Percentiles rank a stretch among this genome's conserved stretches.
These are phyloP conservation scores for Tethea ocularis DNA, from an alignment of 2,888 invertebrate species.

Conservation along the genomic window DNA sequence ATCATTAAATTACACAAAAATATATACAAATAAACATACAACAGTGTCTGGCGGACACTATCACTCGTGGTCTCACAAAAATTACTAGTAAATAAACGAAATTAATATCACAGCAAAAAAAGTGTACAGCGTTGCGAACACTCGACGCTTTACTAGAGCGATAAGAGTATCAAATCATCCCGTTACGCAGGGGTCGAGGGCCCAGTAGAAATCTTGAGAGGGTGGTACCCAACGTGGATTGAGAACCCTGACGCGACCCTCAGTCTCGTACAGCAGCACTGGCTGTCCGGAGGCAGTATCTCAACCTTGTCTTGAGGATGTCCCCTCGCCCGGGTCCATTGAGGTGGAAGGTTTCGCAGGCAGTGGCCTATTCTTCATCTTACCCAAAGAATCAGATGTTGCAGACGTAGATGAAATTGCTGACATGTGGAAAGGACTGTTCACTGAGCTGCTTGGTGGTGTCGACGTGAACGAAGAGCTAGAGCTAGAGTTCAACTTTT, in stretches of 20 bases:
- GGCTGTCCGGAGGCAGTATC: conserved; percentile 22
- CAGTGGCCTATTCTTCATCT: conserved; percentile 87
- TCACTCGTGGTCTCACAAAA: conserved; percentile 47
- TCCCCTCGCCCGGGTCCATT: conserved; percentile 67
- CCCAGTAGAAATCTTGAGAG: conserved; percentile 34
- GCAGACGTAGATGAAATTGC: conserved; percentile 58
- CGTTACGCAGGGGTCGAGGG: conserved; percentile 41
- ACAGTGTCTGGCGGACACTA: conserved; percentile 57
- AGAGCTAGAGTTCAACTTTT: conserved; percentile 69
- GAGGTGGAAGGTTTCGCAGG: conserved; percentile 84
- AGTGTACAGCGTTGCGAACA: conserved; percentile 45
- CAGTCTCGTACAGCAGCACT: conserved; percentile 15
- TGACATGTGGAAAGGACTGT: conserved; percentile 47
- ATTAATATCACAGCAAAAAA: conserved; percentile 80
- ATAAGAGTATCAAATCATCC: conserved; percentile 24
- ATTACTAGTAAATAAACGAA: conserved; percentile 63
- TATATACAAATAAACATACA: conserved; percentile 65
- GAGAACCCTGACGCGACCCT: conserved; percentile 13
- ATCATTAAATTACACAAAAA: conserved; percentile 47
- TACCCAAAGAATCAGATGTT: conserved; percentile 72
- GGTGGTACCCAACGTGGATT: conserved; percentile 18
- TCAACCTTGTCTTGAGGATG: conserved; percentile 64
- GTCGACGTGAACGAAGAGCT: conserved; percentile 40
- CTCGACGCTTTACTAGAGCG: conserved; percentile 15
- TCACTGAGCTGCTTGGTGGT: conserved; percentile 39